These are phyloP conservation scores for Drosophila gaucha DNA, from an alignment of 2,888 invertebrate species.

Conservation along the genomic window DNA sequence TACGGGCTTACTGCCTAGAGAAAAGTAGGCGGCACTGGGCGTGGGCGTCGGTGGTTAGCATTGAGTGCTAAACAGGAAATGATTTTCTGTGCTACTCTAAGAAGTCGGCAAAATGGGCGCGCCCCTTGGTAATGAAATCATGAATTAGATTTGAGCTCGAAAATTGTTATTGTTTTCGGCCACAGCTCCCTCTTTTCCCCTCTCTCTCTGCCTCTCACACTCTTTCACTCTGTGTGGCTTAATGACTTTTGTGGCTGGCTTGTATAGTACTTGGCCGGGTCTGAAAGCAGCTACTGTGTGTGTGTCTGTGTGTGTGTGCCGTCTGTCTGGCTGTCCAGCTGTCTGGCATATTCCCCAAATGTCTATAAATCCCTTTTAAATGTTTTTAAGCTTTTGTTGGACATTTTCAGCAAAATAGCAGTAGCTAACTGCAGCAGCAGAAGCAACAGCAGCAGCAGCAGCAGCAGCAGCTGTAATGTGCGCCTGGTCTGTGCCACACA, in stretches of 20 bases:
- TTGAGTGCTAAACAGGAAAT: slow-evolving; percentile 79
- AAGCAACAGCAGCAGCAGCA: slow-evolving; percentile 24
- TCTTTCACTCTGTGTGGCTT: slow-evolving; percentile 46
- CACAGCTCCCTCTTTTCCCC: slow-evolving; percentile 2
- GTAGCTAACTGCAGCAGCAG: slow-evolving; percentile 31
- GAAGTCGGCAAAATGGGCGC: slow-evolving; percentile 28
- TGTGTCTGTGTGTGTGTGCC: slow-evolving; percentile 3
- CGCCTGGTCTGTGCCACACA: slow-evolving; percentile 17
- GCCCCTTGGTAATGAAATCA: slow-evolving; percentile 73
- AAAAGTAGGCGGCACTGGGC: not conserved
- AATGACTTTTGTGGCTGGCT: slow-evolving; percentile 69
- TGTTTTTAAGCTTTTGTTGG: slow-evolving; percentile 80
- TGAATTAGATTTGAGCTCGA: slow-evolving; percentile 79
- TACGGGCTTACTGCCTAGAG: slow-evolving; percentile 39
- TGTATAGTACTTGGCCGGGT: slow-evolving; percentile 30
- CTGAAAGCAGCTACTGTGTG: slow-evolving; percentile 5
- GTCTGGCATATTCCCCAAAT: slow-evolving; percentile 77
- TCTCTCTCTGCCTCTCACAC: slow-evolving; percentile 7
- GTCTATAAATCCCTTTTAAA: slow-evolving; percentile 80
- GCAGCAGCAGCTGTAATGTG: slow-evolving; percentile 41
- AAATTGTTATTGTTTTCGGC: slow-evolving; percentile 75
- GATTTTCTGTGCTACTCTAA: slow-evolving; percentile 62
- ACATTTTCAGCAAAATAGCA: slow-evolving; percentile 68
- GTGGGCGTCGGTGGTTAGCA: slow-evolving; percentile 19
- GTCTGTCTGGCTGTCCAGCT: slow-evolving; percentile 39